Percentiles rank a stretch among this genome's conserved stretches.
phyloP scores from a whole-genome alignment of 2,113 vertebrate genomes.

The Geothlypis trichas region DNA sequence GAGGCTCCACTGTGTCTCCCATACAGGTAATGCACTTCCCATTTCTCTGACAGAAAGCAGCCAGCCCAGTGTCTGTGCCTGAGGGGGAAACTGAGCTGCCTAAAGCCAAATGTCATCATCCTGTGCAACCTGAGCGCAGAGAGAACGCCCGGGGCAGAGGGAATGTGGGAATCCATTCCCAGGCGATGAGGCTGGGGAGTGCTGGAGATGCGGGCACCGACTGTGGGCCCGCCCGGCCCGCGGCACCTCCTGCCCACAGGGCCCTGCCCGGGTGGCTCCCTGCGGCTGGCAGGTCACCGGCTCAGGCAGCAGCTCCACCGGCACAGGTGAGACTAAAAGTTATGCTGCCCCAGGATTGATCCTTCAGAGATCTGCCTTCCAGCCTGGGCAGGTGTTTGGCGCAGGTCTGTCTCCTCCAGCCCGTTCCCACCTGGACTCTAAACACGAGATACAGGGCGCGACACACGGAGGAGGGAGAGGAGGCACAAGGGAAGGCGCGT shows the following conservation, averaged over 20 bases:
- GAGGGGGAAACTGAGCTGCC: not conserved
- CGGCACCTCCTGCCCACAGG: not conserved
- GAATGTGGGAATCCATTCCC: not conserved
- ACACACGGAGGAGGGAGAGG: too few species aligned
- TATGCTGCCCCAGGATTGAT: accelerated
- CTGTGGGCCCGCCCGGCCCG: accelerated
- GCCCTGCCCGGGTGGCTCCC: not conserved
- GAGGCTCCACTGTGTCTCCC: not conserved
- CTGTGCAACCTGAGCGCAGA: not conserved
- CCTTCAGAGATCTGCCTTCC: not conserved
- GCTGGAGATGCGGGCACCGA: not conserved
- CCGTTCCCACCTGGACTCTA: not conserved
- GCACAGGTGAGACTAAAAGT: accelerated
- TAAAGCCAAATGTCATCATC: not conserved
- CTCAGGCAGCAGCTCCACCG: too few species aligned
- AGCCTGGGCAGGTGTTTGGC: not conserved
- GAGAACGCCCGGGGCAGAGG: not conserved
- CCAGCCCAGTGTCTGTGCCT: accelerated
- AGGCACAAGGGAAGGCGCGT: not conserved
- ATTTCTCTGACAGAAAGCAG: not conserved
- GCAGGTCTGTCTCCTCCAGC: not conserved
- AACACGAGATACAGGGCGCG: accelerated
- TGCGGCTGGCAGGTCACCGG: not conserved
- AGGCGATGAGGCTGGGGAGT: accelerated
- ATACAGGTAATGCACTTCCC: accelerated